Base-by-base conservation (phyloP, 2,113 vertebrate species). In the Aptenodytes forsteri region DNA sequence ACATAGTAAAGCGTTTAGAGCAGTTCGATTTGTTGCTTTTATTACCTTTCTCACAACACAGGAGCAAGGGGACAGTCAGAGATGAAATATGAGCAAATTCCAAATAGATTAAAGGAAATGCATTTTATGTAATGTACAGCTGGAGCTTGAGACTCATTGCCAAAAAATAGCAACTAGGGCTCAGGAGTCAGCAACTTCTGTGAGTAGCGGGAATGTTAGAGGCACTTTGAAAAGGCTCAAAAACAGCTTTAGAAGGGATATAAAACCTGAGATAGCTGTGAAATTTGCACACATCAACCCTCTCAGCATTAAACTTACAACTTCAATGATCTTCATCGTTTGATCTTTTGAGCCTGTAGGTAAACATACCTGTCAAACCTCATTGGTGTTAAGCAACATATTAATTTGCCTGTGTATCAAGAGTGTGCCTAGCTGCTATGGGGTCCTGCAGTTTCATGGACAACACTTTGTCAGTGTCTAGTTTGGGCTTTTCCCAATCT, bases 51-150 rank as follows among this genome's bases (percentile, higher is more conserved):
- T 90, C 42, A 55, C 71, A 91, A 59, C 54, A 77, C 32, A 75
- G 26, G n/a, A 90, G 34, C 46, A 77, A 90, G 50, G 67, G 69
- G 42, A 52, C 38, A 49, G 47, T 54, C 46, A 71, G 89, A 95
- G 55, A 69, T 73, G 27, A 94, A 92, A 94, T 72, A 92, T 5
- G 81, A 91, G 26, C 16, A 52, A 94, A 91, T 88, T 83, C 54
- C 78, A 97, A 86, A 75, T 2, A 88, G 76, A 91, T 75, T 59
- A 91, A 94, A 95, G 70, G 87, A 94, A 91, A 89, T 61, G 15
- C 20, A 56, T 61, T 95, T 96, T 91, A 56, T 71, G 65, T 83
- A 25, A 70, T 17, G 10, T 85, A 90, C 71, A 88, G 85, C 90
- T 96, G 85, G 64, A 91, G 6, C 54, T 32, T 62, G n/a, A 84